Percentiles rank a stretch among this genome's conserved stretches.
Conservation (phyloP, 2,888 invertebrate genomes). For the Agrenia bidenticulata region DNA sequence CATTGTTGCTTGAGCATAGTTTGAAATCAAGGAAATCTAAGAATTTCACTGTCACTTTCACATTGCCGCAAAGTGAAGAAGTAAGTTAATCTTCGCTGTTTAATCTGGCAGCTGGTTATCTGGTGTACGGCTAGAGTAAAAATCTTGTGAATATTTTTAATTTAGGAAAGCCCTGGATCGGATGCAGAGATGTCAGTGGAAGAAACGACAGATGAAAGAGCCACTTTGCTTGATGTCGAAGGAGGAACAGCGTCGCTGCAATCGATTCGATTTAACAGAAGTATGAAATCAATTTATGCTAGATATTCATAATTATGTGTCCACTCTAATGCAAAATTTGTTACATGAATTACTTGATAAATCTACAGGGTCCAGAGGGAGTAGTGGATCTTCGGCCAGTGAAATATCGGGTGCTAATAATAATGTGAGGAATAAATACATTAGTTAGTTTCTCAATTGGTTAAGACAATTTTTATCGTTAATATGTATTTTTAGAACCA, state of each 20-base stretch:
- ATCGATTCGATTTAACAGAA: conserved; percentile 49
- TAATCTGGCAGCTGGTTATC: not conserved
- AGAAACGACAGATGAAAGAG: conserved; percentile 71
- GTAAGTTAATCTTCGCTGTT: conserved; percentile 58
- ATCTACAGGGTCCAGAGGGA: conserved; percentile 40
- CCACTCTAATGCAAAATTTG: not conserved
- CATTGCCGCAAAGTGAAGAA: conserved; percentile 79
- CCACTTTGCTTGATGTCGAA: conserved; percentile 66
- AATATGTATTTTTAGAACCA: conserved; percentile 15
- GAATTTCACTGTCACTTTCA: conserved; percentile 83
- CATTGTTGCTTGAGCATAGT: conserved; percentile 82
- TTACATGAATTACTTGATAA: too few species aligned
- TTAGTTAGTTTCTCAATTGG: too few species aligned
- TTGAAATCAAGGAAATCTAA: conserved; percentile 71
- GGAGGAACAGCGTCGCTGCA: conserved; percentile 54
- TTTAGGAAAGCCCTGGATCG: conserved; percentile 55
- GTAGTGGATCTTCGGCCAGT: conserved; percentile 44
- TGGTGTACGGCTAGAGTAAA: not conserved
- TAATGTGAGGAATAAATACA: conserved; percentile 3
- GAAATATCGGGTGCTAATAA: conserved; percentile 40
- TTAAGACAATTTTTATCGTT: too few species aligned
- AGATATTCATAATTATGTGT: not conserved
- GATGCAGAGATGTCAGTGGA: conserved; percentile 59
- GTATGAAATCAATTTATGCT: conserved; percentile 12
- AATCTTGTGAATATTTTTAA: conserved; percentile 3